These are phyloP conservation scores for Temnothorax rugatulus DNA, from an alignment of 2,888 invertebrate genomes.

Conservation along the genomic window DNA sequence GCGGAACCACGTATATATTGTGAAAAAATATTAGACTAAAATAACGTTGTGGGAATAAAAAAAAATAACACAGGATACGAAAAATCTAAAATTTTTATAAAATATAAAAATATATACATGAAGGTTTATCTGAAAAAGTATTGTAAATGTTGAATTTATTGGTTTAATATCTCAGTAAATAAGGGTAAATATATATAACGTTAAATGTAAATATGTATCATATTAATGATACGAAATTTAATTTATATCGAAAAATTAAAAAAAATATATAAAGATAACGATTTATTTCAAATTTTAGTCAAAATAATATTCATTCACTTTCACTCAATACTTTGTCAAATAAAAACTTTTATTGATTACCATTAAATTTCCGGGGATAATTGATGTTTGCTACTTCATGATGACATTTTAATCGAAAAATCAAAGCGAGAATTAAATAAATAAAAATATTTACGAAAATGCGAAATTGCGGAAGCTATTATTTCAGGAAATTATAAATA, in stretches of 20 bases:
- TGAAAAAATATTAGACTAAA: slow-evolving; percentile 28
- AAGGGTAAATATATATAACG: slow-evolving; percentile 5
- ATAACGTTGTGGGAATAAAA: not conserved
- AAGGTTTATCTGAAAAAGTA: slow-evolving; percentile 18
- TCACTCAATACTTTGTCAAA: not conserved
- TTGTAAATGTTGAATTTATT: not conserved
- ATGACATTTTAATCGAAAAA: slow-evolving; percentile 5
- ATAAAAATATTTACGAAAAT: not conserved
- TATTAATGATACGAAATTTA: too few relatives aligned
- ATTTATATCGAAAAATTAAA: not conserved
- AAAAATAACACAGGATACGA: not conserved
- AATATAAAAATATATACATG: not conserved
- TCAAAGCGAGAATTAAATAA: not conserved
- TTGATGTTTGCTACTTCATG: not conserved
- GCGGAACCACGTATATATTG: not conserved
- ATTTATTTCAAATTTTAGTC: not conserved
- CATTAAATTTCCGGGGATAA: too few relatives aligned
- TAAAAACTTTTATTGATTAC: not conserved
- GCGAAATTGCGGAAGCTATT: not conserved
- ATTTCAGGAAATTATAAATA: slow-evolving; percentile 9
- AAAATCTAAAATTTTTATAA: not conserved
- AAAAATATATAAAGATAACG: not conserved
- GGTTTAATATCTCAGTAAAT: not conserved
- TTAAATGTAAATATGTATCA: too few relatives aligned
- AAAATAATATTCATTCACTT: not conserved